phyloP scores from a whole-genome alignment of 1,140 invertebrate genomes.

The Pseudobourletiella spinata region DNA sequence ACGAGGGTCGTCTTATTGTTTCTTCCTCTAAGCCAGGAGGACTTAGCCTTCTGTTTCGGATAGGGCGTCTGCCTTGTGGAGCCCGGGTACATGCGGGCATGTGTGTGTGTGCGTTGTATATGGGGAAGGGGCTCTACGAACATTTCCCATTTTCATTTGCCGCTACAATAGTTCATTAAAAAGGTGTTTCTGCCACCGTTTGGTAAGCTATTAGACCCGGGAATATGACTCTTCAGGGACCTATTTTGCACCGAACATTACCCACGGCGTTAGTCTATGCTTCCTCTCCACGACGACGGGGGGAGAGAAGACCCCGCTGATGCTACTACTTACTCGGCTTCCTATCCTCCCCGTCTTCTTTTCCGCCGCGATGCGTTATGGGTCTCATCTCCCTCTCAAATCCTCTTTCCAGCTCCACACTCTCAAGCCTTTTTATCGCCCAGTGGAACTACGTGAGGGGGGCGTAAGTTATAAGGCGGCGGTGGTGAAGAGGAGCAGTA shows the following conservation, averaged over 20 bases:
- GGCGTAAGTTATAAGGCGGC: too few relatives aligned
- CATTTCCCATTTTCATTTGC: conserved; percentile 34
- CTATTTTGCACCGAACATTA: conserved; percentile 34
- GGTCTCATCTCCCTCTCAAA: conserved; percentile 11
- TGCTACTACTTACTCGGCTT: neutral
- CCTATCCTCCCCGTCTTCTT: neutral
- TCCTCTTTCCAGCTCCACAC: neutral
- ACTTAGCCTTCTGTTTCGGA: too few relatives aligned
- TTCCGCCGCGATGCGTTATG: conserved; percentile 12
- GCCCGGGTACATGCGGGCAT: too few relatives aligned
- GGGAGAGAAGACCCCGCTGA: neutral
- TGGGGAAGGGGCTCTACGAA: conserved; percentile 14
- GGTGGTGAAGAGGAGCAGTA: too few relatives aligned
- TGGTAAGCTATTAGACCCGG: conserved; percentile 33
- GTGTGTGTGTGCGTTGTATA: neutral
- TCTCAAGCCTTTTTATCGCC: neutral
- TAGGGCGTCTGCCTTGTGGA: too few relatives aligned
- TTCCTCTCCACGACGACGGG: conserved; percentile 13
- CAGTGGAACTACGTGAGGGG: too few relatives aligned
- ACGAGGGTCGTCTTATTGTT: too few relatives aligned
- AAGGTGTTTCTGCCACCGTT: conserved; percentile 35
- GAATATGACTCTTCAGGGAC: conserved; percentile 28
- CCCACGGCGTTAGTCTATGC: conserved; percentile 25
- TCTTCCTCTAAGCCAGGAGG: too few relatives aligned
- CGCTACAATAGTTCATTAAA: conserved; percentile 36